Percentiles rank a stretch among this genome's conserved stretches.
phyloP scores from a whole-genome alignment of 92 coral and sea anemone species.

The Isaurus tuberculatus region DNA sequence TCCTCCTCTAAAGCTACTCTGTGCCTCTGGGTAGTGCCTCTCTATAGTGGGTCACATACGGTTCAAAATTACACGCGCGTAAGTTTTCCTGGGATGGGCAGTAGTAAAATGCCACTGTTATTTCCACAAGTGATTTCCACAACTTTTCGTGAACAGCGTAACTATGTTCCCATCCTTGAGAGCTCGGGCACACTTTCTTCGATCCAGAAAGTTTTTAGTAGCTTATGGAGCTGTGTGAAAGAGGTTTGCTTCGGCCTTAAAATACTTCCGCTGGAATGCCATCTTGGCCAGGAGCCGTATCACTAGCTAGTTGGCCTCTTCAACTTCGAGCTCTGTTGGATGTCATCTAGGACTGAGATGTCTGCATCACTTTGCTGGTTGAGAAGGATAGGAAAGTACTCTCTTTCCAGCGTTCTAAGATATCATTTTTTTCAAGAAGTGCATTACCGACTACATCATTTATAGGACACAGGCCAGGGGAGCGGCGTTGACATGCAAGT shows the following conservation, averaged over 20 bases:
- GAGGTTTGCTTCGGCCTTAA: not conserved
- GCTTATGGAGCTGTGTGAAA: not conserved
- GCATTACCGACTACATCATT: not conserved
- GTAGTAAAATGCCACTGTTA: too few species aligned
- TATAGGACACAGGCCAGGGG: not conserved
- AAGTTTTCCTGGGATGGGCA: too few species aligned
- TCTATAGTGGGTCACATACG: not conserved
- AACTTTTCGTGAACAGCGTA: too few species aligned
- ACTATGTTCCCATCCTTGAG: not conserved
- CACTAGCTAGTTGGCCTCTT: constrained; percentile 4
- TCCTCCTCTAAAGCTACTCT: not conserved
- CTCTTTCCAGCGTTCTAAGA: too few species aligned
- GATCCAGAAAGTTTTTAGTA: not conserved
- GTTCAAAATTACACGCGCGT: not conserved
- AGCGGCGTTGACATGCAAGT: not conserved
- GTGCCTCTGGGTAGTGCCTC: not conserved
- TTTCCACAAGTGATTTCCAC: too few species aligned
- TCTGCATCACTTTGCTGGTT: not conserved
- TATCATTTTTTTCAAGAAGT: not conserved
- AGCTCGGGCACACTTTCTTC: not conserved
- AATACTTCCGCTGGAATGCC: constrained; percentile 3
- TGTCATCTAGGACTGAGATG: not conserved
- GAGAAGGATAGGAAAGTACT: not conserved
- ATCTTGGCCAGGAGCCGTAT: not conserved
- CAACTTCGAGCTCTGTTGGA: constrained; percentile 3